Conservation (phyloP, 64 coral and sea anemone genomes). For the Actinia equina region DNA sequence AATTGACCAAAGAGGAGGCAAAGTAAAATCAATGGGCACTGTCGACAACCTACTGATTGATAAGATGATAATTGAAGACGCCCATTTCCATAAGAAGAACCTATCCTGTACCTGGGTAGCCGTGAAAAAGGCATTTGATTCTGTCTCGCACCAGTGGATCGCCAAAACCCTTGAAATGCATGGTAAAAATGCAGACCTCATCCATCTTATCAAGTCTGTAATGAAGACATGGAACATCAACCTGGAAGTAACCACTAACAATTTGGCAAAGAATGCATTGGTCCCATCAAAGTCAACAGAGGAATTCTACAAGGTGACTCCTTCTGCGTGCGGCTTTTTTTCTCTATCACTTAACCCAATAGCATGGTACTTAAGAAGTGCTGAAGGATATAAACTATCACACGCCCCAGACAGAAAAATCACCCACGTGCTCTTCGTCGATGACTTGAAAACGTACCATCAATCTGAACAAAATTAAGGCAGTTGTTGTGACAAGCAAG, state of each 20-base stretch:
- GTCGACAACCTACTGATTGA: too few relatives aligned
- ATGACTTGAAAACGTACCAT: conserved; percentile 5
- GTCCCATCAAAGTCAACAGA: conserved; percentile 26
- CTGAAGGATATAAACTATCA: conserved; percentile 8
- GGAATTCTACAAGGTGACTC: conserved; percentile 25
- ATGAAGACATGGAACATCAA: conserved; percentile 24
- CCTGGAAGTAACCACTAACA: conserved; percentile 18
- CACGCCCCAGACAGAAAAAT: neutral
- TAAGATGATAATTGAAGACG: too few relatives aligned
- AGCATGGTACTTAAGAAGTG: conserved; percentile 18
- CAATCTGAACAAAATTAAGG: conserved; percentile 15
- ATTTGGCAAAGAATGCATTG: conserved; percentile 18
- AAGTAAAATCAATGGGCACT: too few relatives aligned
- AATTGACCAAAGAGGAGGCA: too few relatives aligned
- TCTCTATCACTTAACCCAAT: conserved; percentile 18
- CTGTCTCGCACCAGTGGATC: neutral
- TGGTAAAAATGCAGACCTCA: neutral
- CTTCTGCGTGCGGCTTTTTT: neutral
- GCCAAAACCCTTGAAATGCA: conserved; percentile 17
- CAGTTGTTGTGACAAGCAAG: conserved; percentile 12
- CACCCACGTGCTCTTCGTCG: neutral
- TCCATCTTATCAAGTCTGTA: neutral
- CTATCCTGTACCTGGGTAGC: too few relatives aligned
- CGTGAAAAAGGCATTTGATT: too few relatives aligned
- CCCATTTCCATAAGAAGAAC: too few relatives aligned